Conservation (phyloP, 1,140 invertebrate genomes). For the Trachymyrmex cornetzi region DNA sequence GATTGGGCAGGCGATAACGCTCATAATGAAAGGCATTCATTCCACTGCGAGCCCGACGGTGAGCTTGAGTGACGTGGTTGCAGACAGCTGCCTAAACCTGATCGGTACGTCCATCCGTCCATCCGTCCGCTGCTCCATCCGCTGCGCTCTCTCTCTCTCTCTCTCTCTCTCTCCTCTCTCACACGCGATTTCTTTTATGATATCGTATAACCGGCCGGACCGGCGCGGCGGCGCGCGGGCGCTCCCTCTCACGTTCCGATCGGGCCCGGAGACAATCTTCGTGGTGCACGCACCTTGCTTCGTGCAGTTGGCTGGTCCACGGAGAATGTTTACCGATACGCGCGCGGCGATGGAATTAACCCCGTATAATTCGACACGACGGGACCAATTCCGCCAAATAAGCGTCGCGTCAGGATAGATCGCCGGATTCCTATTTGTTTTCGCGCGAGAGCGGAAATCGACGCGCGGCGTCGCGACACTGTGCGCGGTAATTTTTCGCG, state of each 20-base stretch:
- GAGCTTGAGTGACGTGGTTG: constrained; percentile 86
- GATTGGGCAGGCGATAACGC: constrained; percentile 83
- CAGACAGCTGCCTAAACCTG: constrained; percentile 86
- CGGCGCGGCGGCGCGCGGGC: constrained; percentile 69
- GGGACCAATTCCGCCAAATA: constrained; percentile 41
- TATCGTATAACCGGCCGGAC: constrained; percentile 84
- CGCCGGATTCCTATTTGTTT: constrained; percentile 60
- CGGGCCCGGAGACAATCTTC: constrained; percentile 53
- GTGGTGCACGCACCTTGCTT: constrained; percentile 41
- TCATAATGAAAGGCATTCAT: constrained; percentile 86
- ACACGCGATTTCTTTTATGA: constrained; percentile 84
- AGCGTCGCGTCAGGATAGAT: constrained; percentile 37
- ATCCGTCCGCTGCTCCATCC: constrained; percentile 60
- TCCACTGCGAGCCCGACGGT: constrained; percentile 82
- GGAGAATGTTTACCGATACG: constrained; percentile 9
- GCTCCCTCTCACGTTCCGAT: constrained; percentile 60
- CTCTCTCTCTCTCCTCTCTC: constrained; percentile 77
- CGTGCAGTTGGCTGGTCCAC: background rate
- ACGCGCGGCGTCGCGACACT: background rate
- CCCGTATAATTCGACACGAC: constrained; percentile 46
- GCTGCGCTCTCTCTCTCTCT: constrained; percentile 72
- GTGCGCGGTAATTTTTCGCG: constrained; percentile 56
- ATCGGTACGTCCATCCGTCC: constrained; percentile 81
- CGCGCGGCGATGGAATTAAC: constrained; percentile 13
- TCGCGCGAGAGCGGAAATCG: constrained; percentile 50